Percentiles rank a stretch among this genome's conserved stretches.
phyloP scores from a whole-genome alignment of 2,113 vertebrate genomes.

The Mobula hypostoma region DNA sequence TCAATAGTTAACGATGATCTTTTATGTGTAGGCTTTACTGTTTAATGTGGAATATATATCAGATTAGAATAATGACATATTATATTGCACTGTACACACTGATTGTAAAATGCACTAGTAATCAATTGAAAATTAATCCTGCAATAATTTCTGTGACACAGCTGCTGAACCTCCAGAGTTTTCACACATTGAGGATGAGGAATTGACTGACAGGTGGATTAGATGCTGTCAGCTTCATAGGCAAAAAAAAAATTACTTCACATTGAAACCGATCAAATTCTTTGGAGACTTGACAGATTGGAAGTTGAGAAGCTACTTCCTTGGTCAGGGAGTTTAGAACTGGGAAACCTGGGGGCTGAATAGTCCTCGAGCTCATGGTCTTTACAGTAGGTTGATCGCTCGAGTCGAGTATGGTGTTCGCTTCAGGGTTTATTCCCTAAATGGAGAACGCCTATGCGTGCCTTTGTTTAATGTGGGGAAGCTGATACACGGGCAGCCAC shows the following conservation, averaged over 20 bases:
- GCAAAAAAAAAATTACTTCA: neutral
- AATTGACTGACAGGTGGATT: neutral
- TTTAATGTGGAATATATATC: neutral
- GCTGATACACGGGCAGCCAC: no score
- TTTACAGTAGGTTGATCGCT: no score
- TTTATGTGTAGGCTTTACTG: neutral
- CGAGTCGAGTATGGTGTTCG: no score
- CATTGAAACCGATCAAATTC: no score
- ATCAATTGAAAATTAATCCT: constrained; percentile 31
- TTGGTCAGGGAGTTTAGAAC: no score
- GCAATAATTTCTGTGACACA: neutral
- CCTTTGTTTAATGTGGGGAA: no score
- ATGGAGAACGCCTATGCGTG: no score
- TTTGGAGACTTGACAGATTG: no score
- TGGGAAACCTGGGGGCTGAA: no score
- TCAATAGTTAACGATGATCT: neutral
- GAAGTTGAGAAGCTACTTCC: no score
- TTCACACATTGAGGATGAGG: neutral
- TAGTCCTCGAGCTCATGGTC: no score
- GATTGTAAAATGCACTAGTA: neutral
- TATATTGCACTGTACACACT: neutral
- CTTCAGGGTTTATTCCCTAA: no score
- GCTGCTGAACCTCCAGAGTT: neutral
- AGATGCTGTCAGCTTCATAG: neutral
- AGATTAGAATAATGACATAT: neutral